phyloP scores from a whole-genome alignment of 1,140 invertebrate species.

The Rhynchophorus ferrugineus region DNA sequence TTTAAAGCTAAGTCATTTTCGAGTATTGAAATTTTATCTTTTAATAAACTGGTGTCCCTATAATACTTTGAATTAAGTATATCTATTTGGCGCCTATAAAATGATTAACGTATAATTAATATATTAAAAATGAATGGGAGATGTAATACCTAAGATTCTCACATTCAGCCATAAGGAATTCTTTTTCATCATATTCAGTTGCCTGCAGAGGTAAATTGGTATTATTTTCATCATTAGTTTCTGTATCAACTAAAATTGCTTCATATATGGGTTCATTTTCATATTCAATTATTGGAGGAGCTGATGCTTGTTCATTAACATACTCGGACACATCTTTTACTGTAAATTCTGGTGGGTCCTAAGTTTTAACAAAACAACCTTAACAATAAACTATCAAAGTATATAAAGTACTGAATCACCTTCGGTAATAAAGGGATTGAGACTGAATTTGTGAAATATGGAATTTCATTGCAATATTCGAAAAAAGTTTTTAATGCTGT shows the following conservation, averaged over 20 bases:
- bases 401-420: conserved; percentile 49
- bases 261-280: too few relatives aligned
- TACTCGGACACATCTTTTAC: too few relatives aligned
- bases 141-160: conserved; percentile 50
- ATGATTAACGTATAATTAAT: conserved; percentile 23
- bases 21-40: conserved; percentile 44
- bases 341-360: too few relatives aligned
- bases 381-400: too few relatives aligned
- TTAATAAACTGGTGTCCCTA: conserved; percentile 41
- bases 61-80: conserved; percentile 45
- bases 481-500: conserved; percentile 87
- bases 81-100: conserved; percentile 43
- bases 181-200: conserved; percentile 51
- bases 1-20: conserved; percentile 49
- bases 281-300: too few relatives aligned
- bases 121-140: too few relatives aligned
- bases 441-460: conserved; percentile 96
- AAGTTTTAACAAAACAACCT: too few relatives aligned
- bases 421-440: conserved; percentile 88
- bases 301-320: too few relatives aligned
- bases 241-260: too few relatives aligned
- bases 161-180: conserved; percentile 76
- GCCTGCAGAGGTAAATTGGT: conserved; percentile 10
- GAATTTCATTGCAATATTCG: conserved; percentile 82
- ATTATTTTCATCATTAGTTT: too few relatives aligned